Conservation (phyloP, 2,113 vertebrate genomes). For the Lampris incognitus region DNA sequence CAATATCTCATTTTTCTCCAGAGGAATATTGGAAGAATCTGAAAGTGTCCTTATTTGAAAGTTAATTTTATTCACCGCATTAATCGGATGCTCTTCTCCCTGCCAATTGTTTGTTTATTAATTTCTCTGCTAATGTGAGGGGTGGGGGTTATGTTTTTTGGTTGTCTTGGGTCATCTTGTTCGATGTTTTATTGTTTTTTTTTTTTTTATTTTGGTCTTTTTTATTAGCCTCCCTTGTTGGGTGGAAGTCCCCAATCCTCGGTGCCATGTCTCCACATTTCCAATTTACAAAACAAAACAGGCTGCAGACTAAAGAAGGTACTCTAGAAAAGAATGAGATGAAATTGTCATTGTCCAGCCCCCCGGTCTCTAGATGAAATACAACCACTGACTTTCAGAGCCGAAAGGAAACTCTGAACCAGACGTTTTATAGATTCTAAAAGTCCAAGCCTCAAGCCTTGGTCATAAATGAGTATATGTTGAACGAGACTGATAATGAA, state of each 20-base stretch:
- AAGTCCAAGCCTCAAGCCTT: no score
- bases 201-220: constrained; percentile 1
- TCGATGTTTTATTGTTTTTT: neutral
- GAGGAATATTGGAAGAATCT: constrained; percentile 9
- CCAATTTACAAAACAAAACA: no score
- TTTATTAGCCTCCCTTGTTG: neutral
- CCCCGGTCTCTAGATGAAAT: neutral
- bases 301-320: neutral
- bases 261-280: no score
- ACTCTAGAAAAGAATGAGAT: constrained; percentile 13
- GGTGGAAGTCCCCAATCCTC: no score
- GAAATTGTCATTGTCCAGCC: constrained; percentile 2
- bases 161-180: neutral
- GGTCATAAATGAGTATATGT: no score
- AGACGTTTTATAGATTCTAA: neutral
- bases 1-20: neutral
- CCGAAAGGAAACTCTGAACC: neutral
- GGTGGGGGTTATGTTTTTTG: no score
- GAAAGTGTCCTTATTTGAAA: no score
- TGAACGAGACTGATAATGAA: no score
- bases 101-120: neutral
- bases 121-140: no score
- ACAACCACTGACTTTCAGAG: neutral
- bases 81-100: constrained; percentile 9
- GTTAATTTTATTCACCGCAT: constrained; percentile 1